Evolutionary conservation across 2,113 vertebrate species (phyloP).

Genomic region (Neodon shergylaensis): DNA sequence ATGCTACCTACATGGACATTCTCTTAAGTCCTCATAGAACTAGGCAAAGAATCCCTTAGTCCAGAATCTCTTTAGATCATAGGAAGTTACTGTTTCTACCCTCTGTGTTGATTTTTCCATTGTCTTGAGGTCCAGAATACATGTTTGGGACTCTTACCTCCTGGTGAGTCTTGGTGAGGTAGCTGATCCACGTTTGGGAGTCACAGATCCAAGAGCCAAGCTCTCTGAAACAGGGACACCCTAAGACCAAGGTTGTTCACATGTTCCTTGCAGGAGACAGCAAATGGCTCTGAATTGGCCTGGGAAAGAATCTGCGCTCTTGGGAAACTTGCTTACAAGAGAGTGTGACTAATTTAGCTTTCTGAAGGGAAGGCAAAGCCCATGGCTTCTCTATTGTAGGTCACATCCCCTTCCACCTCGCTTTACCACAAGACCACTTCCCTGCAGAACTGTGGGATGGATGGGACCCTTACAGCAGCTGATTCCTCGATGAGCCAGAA

Average conservation of each 20-base stretch:
- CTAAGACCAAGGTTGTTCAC: not conserved
- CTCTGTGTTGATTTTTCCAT: not conserved
- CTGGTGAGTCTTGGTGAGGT: not conserved
- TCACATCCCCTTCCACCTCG: not conserved
- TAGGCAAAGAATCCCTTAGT: not conserved
- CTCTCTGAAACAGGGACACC: not conserved
- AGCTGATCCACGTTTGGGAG: not conserved
- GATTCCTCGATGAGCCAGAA: not conserved
- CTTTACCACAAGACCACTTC: not conserved
- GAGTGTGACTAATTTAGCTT: not conserved
- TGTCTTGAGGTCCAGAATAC: not conserved
- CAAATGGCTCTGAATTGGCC: not conserved
- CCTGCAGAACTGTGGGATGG: not conserved
- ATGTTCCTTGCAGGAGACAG: not conserved
- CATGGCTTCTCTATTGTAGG: fast-evolving
- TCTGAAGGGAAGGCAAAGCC: not conserved
- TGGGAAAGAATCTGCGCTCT: not conserved
- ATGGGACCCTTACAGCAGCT: not conserved
- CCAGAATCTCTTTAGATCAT: not conserved
- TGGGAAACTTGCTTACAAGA: not conserved
- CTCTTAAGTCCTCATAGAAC: not conserved
- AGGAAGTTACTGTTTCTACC: not conserved
- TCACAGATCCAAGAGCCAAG: not conserved
- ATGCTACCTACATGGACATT: fast-evolving
- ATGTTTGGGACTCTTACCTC: not conserved